Evolutionary conservation across 2,888 invertebrate genomes (phyloP).

Genomic region (Sisyra nigra): DNA sequence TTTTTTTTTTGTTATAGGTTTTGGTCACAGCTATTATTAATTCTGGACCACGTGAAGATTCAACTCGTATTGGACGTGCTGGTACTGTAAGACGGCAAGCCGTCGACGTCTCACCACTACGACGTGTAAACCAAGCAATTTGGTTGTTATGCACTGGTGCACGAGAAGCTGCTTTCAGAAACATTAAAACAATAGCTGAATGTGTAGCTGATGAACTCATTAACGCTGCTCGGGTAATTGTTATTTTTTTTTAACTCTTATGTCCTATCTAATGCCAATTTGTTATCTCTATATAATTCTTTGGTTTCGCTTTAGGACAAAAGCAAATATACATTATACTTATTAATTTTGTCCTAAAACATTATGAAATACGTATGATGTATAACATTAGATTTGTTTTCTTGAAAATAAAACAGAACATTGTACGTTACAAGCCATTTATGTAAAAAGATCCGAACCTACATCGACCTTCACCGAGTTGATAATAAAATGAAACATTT

Average conservation of each 20-base stretch:
- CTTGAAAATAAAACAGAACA: no score
- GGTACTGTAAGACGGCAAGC: conserved; percentile 99
- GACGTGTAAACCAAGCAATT: conserved; percentile 98
- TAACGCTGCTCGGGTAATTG: conserved; percentile 85
- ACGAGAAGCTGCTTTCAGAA: conserved; percentile 97
- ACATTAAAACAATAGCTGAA: conserved; percentile 99
- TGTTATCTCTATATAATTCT: conserved; percentile 12
- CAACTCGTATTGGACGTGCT: conserved; percentile 98
- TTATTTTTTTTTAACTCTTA: conserved; percentile 5
- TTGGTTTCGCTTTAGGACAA: conserved; percentile 24
- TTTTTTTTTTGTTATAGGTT: conserved; percentile 35
- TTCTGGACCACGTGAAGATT: conserved; percentile 98
- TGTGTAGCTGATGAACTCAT: conserved; percentile 99
- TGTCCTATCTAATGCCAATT: conserved; percentile 23
- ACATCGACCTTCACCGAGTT: no score
- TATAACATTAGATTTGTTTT: conserved; percentile 8
- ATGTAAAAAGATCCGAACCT: no score
- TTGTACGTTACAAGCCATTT: conserved; percentile 6
- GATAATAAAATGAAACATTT: no score
- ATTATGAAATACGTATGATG: not conserved
- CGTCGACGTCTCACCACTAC: conserved; percentile 95
- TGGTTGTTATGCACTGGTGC: conserved; percentile 99
- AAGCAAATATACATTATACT: conserved; percentile 14
- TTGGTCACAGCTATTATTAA: conserved; percentile 97
- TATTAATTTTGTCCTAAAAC: conserved; percentile 9